Evolutionary conservation across 2,797 vertebrate genomes (phyloP), one percentile per base, ranked within the genome.

Genomic region (Clamator glandarius): DNA sequence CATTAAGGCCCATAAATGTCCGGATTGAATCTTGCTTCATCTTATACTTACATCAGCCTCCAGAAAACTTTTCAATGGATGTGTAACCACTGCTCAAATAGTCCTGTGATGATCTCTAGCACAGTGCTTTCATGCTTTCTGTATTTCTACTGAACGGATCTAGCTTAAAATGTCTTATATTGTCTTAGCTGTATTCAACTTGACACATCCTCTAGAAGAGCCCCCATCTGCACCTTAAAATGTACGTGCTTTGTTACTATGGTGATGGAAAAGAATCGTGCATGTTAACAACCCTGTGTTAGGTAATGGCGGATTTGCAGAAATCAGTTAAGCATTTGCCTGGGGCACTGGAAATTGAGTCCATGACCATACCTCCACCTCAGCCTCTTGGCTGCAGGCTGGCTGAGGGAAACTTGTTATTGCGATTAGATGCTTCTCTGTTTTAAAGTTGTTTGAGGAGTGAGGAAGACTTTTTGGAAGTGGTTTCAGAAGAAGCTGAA

Each of bases 161-260:
- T 92, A 44, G 76, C 84, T 91, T 93, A 89, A 95, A 96, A 93
- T 94, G 93, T 50, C 70, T 86, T 86, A 39, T 14, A 90, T 94
- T 95, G 81, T 88, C 62, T 92, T 91, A 82, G 64, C 63, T 90
- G 81, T 70, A 85, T 91, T 91, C 87, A 90, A 36, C 66, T 95
- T 96, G 94, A 95, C 92, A 90, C 67, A 95, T 97, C 68, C 74
- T 94, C 81, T 84, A 84, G 55, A 85, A 93, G 90, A 96, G 74
- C 89, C 81, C 92, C 94, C 86, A 85, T 87, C 94, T 90, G 80
- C 93, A 95, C 93, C 96, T 96, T 94, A 86, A 92, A 95, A 89
- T 93, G 87, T 93, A 95, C 78, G 57, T 91, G 81, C 78, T 96
- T 89, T 80, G 96, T 97, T 97, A 88, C 97, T 96, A 97, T 97